Evolutionary conservation across 2,888 invertebrate species (phyloP).

Genomic region (Epiblema foenella): DNA sequence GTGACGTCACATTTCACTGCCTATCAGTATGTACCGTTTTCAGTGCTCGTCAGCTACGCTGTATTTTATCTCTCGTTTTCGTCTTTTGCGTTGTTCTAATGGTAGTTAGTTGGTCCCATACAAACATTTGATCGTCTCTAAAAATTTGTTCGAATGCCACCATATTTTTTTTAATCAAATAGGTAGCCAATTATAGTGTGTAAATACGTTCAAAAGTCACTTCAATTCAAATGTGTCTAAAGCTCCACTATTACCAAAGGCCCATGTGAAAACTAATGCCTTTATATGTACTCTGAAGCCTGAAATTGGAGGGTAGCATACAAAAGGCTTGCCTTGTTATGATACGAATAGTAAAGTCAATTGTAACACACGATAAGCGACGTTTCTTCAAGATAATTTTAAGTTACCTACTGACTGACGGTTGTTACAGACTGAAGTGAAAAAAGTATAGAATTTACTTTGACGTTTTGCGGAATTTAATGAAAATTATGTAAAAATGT

Average conservation of each 20-base stretch:
- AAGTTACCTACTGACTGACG: conserved; percentile 8
- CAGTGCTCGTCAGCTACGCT: too few species aligned
- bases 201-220: conserved; percentile 14
- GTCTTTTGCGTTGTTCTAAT: too few species aligned
- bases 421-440: conserved; percentile 20
- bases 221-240: conserved; percentile 16
- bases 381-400: conserved; percentile 27
- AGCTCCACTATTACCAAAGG: background rate
- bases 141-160: too few species aligned
- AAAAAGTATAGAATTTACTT: conserved; percentile 4
- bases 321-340: conserved; percentile 40
- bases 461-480: conserved; percentile 19
- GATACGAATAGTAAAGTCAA: conserved; percentile 39
- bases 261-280: background rate
- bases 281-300: background rate
- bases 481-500: conserved; percentile 15
- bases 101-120: too few species aligned
- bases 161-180: too few species aligned
- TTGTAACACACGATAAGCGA: conserved; percentile 41
- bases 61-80: too few species aligned
- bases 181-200: too few species aligned
- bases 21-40: too few species aligned
- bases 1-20: too few species aligned
- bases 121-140: too few species aligned
- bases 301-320: conserved; percentile 7